These are phyloP conservation scores for Parus major DNA, from an alignment of 2,113 vertebrate genomes.

Conservation along the genomic window DNA sequence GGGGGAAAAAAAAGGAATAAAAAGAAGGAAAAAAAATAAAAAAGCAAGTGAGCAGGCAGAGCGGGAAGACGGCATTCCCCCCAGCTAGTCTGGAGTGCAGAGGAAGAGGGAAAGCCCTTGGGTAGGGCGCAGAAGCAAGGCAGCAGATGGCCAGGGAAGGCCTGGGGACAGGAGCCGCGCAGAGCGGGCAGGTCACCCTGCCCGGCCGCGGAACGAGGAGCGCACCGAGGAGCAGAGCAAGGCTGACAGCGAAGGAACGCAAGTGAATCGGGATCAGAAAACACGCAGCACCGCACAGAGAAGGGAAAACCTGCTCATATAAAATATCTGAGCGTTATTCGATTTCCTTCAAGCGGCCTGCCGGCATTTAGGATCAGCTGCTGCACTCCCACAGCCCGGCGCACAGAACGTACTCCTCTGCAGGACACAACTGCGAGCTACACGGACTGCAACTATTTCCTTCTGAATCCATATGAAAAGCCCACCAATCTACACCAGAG, in stretches of 20 bases:
- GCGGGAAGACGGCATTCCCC: background rate
- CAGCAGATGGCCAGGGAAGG: background rate
- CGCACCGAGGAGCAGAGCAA: fast-evolving
- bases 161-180: background rate
- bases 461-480: background rate
- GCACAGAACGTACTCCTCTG: too few species aligned
- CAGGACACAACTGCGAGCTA: background rate
- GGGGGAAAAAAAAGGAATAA: fast-evolving
- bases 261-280: background rate
- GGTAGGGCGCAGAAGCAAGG: background rate
- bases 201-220: background rate
- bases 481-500: background rate
- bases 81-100: background rate
- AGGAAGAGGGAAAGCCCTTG: background rate
- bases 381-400: fast-evolving
- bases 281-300: background rate
- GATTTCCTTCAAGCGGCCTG: background rate
- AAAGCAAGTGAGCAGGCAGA: background rate
- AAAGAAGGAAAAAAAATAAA: fast-evolving
- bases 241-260: background rate
- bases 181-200: background rate
- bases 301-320: background rate
- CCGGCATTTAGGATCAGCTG: background rate
- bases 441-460: fast-evolving
- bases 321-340: fast-evolving